phyloP scores from a whole-genome alignment of 2,888 invertebrate genomes.

The Agrochola litura region DNA sequence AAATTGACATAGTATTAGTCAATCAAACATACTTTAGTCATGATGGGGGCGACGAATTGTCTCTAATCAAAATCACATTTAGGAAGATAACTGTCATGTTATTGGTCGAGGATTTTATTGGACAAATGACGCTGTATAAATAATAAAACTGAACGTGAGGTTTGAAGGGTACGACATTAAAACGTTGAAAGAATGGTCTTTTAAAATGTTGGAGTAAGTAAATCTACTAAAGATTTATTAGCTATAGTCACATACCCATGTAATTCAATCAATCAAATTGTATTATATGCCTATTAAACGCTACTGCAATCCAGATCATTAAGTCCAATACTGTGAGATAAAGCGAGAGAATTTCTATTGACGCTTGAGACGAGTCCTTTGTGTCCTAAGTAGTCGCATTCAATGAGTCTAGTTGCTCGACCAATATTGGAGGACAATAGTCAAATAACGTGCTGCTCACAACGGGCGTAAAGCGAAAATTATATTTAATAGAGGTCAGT shows the following conservation, averaged over 20 bases:
- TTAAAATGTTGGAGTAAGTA: not conserved
- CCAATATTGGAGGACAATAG: slow-evolving; percentile 87
- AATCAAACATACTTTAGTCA: slow-evolving; percentile 80
- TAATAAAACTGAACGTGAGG: slow-evolving; percentile 20
- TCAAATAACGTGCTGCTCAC: slow-evolving; percentile 68
- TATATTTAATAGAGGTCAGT: slow-evolving; percentile 63
- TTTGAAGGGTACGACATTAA: slow-evolving; percentile 17
- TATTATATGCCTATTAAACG: slow-evolving; percentile 53
- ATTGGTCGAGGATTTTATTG: slow-evolving; percentile 57
- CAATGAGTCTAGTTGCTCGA: slow-evolving; percentile 75
- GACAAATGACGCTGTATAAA: slow-evolving; percentile 55
- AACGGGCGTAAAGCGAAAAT: slow-evolving; percentile 61
- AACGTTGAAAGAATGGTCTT: not conserved
- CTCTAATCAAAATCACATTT: slow-evolving; percentile 88
- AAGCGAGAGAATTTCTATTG: slow-evolving; percentile 62
- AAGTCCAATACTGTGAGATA: slow-evolving; percentile 53
- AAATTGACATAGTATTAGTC: slow-evolving; percentile 69
- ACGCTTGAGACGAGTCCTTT: slow-evolving; percentile 68
- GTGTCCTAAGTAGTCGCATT: slow-evolving; percentile 77
- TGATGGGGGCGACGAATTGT: slow-evolving; percentile 87
- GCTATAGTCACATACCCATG: not conserved
- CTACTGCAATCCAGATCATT: slow-evolving; percentile 56
- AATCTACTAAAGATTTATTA: not conserved
- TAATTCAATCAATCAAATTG: slow-evolving; percentile 48
- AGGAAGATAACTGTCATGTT: slow-evolving; percentile 69